Conservation (phyloP, 2,113 vertebrate genomes). For the Callionymus lyra region DNA sequence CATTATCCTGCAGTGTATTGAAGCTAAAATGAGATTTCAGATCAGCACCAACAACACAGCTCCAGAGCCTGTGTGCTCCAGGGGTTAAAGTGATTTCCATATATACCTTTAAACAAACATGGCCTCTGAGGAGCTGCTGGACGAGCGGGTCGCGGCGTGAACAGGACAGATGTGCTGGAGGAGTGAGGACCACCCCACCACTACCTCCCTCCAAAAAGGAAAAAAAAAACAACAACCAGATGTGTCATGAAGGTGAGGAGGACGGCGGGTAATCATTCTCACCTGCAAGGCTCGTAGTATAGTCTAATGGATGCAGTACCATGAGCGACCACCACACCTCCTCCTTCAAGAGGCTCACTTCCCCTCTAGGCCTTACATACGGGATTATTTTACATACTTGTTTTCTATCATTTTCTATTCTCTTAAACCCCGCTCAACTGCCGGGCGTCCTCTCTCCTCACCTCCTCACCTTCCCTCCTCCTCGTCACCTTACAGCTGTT, state of each 20-base stretch:
- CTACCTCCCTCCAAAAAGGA: constrained; percentile 51
- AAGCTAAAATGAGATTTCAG: no score
- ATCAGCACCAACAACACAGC: no score
- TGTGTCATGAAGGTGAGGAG: constrained; percentile 64
- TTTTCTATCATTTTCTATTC: constrained; percentile 22
- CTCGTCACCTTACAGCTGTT: constrained; percentile 66
- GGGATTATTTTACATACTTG: constrained; percentile 58
- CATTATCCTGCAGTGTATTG: no score
- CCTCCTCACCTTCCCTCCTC: constrained; percentile 6
- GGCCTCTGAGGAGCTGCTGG: neutral
- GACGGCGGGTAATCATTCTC: constrained; percentile 60
- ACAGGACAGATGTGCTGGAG: constrained; percentile 56
- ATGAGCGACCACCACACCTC: constrained; percentile 4
- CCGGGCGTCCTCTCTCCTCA: constrained; percentile 9
- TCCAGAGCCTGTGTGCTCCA: no score
- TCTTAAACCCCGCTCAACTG: constrained; percentile 23
- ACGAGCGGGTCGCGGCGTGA: constrained; percentile 48
- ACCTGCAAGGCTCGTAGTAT: constrained; percentile 41
- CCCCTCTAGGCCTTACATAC: constrained; percentile 41
- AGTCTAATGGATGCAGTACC: constrained; percentile 42
- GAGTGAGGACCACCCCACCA: constrained; percentile 58
- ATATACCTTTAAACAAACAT: no score
- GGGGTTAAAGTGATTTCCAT: no score
- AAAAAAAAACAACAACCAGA: constrained; percentile 64
- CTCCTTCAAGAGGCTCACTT: constrained; percentile 29